Percentiles rank a stretch among this genome's conserved stretches.
phyloP scores from a whole-genome alignment of 2,888 invertebrate genomes.

The Chelonus formosanus region DNA sequence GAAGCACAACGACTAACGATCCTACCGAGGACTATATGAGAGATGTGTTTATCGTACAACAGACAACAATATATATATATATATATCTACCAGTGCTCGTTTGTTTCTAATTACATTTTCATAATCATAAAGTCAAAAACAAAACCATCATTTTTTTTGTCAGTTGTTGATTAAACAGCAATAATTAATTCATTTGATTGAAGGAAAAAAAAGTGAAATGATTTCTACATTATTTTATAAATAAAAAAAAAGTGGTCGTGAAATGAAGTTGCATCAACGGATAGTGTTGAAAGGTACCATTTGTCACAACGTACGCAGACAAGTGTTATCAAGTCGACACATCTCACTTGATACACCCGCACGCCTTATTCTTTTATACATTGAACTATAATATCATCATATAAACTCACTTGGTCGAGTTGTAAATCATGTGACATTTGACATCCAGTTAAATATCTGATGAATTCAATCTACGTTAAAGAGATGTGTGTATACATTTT shows the following conservation, averaged over 20 bases:
- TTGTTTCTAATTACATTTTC: too few species aligned
- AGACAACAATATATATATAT: too few species aligned
- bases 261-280: constrained; percentile 52
- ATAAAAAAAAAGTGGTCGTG: constrained; percentile 14
- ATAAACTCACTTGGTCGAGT: constrained; percentile 28
- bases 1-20: too few species aligned
- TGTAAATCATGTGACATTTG: constrained; percentile 56
- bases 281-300: constrained; percentile 47
- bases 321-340: constrained; percentile 42
- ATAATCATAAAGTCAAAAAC: too few species aligned
- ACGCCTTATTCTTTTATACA: constrained; percentile 35
- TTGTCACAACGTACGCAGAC: constrained; percentile 50
- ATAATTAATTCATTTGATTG: neutral
- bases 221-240: neutral
- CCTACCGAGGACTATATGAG: too few species aligned
- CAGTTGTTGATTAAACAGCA: neutral
- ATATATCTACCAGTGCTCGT: too few species aligned
- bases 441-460: constrained; percentile 54
- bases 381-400: constrained; percentile 29
- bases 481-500: neutral
- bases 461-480: constrained; percentile 35
- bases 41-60: too few species aligned
- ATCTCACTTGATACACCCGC: constrained; percentile 29
- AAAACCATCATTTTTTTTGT: too few species aligned
- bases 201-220: neutral